Conservation (phyloP, 2,888 invertebrate genomes). For the Drosophila mimetica region DNA sequence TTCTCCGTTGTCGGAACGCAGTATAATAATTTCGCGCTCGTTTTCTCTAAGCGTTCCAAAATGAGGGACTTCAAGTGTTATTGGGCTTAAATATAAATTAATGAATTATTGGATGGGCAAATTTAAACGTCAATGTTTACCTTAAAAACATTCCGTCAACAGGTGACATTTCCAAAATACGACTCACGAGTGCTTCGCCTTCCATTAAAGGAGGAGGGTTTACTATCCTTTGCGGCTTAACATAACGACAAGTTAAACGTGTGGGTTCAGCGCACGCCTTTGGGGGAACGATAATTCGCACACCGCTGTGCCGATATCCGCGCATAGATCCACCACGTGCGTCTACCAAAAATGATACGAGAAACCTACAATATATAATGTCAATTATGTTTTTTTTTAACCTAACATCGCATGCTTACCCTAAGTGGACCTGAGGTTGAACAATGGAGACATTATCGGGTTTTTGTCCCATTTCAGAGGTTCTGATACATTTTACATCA, state of each 20-base stretch:
- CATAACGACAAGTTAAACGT: constrained; percentile 96
- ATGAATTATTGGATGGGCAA: neutral
- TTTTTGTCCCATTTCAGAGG: constrained; percentile 77
- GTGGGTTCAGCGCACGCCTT: constrained; percentile 97
- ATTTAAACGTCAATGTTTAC: constrained; percentile 85
- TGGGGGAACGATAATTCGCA: constrained; percentile 98
- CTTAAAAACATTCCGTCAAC: constrained; percentile 98
- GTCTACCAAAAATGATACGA: constrained; percentile 99
- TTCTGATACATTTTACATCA: constrained; percentile 52
- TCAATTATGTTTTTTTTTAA: neutral
- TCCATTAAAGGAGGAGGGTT: constrained; percentile 99
- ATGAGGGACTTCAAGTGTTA: constrained; percentile 98
- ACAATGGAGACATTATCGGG: constrained; percentile 88
- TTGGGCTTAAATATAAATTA: constrained; percentile 87
- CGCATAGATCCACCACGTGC: constrained; percentile 99
- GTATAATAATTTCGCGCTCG: constrained; percentile 97
- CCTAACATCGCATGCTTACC: constrained; percentile 84
- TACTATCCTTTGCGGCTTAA: constrained; percentile 87
- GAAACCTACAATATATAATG: constrained; percentile 87
- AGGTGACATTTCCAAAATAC: constrained; percentile 97
- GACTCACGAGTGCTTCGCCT: constrained; percentile 97
- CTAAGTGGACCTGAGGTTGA: constrained; percentile 87
- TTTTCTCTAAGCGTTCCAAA: constrained; percentile 97
- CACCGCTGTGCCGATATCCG: constrained; percentile 98
- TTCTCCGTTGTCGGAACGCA: constrained; percentile 98